These are phyloP conservation scores for Caradrina kadenii DNA, from an alignment of 2,888 invertebrate species.

Conservation along the genomic window DNA sequence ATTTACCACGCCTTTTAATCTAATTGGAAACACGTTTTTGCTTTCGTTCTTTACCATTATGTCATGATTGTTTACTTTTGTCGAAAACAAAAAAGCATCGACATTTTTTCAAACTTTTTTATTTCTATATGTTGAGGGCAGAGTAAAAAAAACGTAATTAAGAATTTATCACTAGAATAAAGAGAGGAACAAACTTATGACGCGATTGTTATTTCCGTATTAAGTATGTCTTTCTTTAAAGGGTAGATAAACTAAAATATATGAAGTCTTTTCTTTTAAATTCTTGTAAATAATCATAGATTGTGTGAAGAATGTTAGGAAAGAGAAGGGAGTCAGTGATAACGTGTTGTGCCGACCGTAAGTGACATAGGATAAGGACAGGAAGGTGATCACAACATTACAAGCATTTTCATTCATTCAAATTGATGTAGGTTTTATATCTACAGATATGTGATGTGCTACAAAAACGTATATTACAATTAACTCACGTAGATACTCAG, in stretches of 20 bases:
- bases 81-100: background rate
- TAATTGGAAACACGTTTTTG: background rate
- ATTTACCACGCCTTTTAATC: background rate
- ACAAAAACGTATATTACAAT: background rate
- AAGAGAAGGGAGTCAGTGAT: too few species aligned
- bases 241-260: background rate
- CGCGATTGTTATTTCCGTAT: background rate
- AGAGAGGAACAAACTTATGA: constrained; percentile 18
- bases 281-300: too few species aligned
- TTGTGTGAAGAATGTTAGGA: too few species aligned
- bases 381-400: background rate
- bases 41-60: background rate
- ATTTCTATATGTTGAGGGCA: background rate
- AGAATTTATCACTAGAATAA: background rate
- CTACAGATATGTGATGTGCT: background rate
- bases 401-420: constrained; percentile 12
- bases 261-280: background rate
- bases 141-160: background rate
- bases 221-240: background rate
- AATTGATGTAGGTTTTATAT: background rate
- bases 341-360: too few species aligned
- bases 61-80: background rate
- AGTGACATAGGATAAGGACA: too few species aligned
- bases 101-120: too few species aligned
- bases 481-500: background rate